Base-by-base conservation (phyloP, 2,888 invertebrate genomes). In the Anoplius nigerrimus region DNA sequence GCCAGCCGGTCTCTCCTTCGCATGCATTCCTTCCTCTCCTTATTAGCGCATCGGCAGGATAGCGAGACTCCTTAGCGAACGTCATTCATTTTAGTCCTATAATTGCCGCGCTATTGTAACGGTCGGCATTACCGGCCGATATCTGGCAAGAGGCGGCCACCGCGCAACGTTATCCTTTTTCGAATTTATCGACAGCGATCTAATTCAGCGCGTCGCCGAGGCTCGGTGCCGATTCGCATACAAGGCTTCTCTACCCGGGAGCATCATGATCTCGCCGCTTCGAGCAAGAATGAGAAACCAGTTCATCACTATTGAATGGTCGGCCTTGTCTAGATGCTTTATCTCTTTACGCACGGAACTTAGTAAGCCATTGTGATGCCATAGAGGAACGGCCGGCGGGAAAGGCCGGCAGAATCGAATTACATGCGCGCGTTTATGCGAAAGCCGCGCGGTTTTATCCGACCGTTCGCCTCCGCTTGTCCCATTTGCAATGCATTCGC, bases 291-390 rank as follows among this genome's bases (percentile, higher is more conserved):
- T 46, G 53, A 62, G 64, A 64, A 61, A 69, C 55, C 48, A 80
- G 85, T 83, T 81, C 82, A 84, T 84, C 82, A 83, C 80, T 85
- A 84, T 84, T 83, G 83, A 85, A 82, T 85, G 78, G 83, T 80
- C 77, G 80, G 82, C 78, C 84, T 85, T 84, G 82, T 84, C 83
- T 76, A 83, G 84, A 84, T 84, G 81, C 77, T 83, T 84, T 83
- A 84, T 84, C 84, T 84, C 80, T 75, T 80, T 79, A 80, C 81
- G 78, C 76, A 75, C 62, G 75, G 76, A 79, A 80, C 81, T 82
- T 82, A 80, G 81, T 82, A 79, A 83, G 81, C 80, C 82, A 84
- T 84, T 83, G 84, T 85, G 81, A 82, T 85, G 81, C 81, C 84
- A 82, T 80, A 81, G 80, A 80, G 80, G 76, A 83, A 79, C 77